phyloP scores from a whole-genome alignment of 2,888 invertebrate species.

The Conistra vaccinii region DNA sequence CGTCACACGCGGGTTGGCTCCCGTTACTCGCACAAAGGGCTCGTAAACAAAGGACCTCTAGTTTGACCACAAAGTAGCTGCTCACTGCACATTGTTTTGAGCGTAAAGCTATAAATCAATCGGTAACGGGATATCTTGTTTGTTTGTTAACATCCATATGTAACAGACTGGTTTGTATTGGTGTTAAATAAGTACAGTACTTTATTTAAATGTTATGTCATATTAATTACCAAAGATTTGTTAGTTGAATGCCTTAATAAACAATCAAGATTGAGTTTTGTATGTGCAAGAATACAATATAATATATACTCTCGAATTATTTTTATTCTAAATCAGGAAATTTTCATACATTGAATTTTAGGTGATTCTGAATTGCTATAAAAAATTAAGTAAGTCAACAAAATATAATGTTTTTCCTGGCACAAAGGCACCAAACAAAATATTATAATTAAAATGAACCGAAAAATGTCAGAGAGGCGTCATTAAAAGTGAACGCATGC shows the following conservation, averaged over 20 bases:
- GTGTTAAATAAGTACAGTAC: conserved; percentile 22
- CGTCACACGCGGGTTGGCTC: conserved; percentile 75
- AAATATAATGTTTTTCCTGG: background rate
- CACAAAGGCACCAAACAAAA: conserved; percentile 4
- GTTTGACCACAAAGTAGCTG: conserved; percentile 86
- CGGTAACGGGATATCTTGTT: conserved; percentile 65
- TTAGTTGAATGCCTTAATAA: conserved; percentile 12
- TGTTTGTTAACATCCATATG: conserved; percentile 52
- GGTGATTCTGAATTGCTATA: background rate
- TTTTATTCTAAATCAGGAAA: background rate
- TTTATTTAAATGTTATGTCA: conserved; percentile 30
- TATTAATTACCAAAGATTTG: background rate
- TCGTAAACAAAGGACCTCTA: conserved; percentile 79
- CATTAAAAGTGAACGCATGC: conserved; percentile 89
- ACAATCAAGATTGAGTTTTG: background rate
- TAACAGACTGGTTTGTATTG: conserved; percentile 46
- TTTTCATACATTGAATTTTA: background rate
- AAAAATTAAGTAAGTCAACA: background rate
- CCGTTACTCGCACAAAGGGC: conserved; percentile 85
- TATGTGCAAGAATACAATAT: background rate
- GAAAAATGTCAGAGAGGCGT: conserved; percentile 66
- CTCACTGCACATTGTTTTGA: conserved; percentile 78
- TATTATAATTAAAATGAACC: conserved; percentile 23
- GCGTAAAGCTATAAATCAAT: conserved; percentile 78
- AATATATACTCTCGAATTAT: background rate